Percentiles rank a stretch among this genome's conserved stretches.
Conservation (phyloP, 2,888 invertebrate species). For the Plagiodera versicolora region DNA sequence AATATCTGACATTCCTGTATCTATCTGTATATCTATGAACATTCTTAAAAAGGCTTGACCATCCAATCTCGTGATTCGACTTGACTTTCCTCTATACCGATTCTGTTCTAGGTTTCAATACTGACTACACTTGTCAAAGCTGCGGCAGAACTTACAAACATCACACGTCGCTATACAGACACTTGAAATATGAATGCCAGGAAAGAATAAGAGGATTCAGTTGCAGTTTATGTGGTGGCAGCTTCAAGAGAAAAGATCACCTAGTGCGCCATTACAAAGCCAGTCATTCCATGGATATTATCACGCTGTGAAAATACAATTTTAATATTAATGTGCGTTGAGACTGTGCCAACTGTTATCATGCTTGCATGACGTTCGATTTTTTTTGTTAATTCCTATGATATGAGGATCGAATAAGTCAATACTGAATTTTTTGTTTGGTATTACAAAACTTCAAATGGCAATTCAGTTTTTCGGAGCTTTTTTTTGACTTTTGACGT, state of each 20-base stretch:
- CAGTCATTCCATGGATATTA: slow-evolving; percentile 3
- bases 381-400: no score
- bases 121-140: slow-evolving; percentile 14
- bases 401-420: no score
- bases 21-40: no score
- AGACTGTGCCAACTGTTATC: no score
- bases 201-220: slow-evolving; percentile 1
- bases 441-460: no score
- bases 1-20: no score
- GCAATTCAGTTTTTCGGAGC: no score
- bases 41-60: no score
- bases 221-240: slow-evolving; percentile 12
- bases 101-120: slow-evolving; percentile 2
- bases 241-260: slow-evolving; percentile 20
- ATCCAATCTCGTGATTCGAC: not conserved
- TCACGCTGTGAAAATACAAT: not conserved
- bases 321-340: no score
- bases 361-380: no score
- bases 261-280: slow-evolving; percentile 15
- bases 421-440: no score
- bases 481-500: no score
- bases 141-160: slow-evolving; percentile 22
- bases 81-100: not conserved
- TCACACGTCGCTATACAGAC: slow-evolving; percentile 20
- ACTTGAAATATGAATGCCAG: slow-evolving; percentile 51